These are phyloP conservation scores for Sula dactylatra DNA, from an alignment of 2,113 vertebrate genomes.

Conservation along the genomic window DNA sequence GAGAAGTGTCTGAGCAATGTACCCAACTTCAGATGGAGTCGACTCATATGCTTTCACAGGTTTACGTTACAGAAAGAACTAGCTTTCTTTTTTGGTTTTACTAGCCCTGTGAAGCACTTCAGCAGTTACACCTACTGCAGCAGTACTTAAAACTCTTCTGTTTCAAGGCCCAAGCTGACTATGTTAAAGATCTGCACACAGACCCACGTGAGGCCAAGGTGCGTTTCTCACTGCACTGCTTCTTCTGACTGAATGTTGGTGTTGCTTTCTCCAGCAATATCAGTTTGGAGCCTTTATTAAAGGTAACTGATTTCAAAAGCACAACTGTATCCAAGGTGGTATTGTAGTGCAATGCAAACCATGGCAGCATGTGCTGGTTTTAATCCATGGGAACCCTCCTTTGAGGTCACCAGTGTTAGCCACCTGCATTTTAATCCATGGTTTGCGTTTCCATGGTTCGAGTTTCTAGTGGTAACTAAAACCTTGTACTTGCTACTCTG, in stretches of 20 bases:
- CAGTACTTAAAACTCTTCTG: background rate
- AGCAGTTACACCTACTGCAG: background rate
- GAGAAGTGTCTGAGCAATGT: background rate
- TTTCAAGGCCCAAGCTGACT: background rate
- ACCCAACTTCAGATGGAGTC: background rate
- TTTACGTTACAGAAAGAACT: background rate
- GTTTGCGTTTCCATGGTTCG: background rate
- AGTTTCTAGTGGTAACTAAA: background rate
- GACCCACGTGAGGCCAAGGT: fast-evolving
- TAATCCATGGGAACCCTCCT: background rate
- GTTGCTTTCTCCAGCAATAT: background rate
- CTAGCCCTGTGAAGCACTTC: background rate
- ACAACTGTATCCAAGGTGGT: background rate
- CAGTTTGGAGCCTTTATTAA: background rate
- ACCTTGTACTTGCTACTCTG: background rate
- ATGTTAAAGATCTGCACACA: background rate
- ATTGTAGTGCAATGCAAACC: fast-evolving
- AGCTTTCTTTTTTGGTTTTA: background rate
- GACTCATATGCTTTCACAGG: fast-evolving
- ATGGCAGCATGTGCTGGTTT: background rate
- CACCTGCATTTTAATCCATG: background rate
- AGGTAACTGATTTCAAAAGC: background rate
- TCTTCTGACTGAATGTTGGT: background rate
- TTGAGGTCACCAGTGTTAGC: background rate
- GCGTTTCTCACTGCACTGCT: background rate